Evolutionary conservation across 2,888 invertebrate genomes (phyloP).

Genomic region (Ctenicera cuprea): DNA sequence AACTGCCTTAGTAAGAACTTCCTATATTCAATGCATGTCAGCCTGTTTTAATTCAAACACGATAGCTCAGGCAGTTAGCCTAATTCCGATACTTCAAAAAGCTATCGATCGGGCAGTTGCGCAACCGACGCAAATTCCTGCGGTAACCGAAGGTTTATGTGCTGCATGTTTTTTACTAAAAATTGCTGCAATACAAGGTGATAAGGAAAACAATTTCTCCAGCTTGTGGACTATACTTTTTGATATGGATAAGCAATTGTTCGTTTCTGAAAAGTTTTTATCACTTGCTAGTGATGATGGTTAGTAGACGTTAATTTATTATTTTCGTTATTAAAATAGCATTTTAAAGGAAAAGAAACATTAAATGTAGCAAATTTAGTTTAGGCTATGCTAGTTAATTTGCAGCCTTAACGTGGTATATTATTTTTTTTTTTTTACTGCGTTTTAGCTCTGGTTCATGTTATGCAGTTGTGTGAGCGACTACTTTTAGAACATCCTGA

Average conservation of each 20-base stretch:
- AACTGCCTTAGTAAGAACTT: constrained; percentile 84
- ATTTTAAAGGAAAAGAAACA: neutral
- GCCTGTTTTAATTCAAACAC: constrained; percentile 78
- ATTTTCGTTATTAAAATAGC: neutral
- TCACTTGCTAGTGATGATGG: constrained; percentile 82
- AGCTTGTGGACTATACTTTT: constrained; percentile 82
- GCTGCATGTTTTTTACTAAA: constrained; percentile 82
- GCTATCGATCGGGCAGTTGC: constrained; percentile 85
- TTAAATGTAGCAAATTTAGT: neutral
- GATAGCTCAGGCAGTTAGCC: constrained; percentile 70
- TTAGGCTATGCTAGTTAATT: no score
- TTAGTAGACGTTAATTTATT: constrained; percentile 59
- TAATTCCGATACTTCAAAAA: constrained; percentile 80
- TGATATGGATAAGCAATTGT: constrained; percentile 86
- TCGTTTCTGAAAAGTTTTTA: constrained; percentile 89
- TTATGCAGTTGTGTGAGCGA: constrained; percentile 84
- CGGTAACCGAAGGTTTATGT: constrained; percentile 83
- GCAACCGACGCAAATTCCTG: constrained; percentile 83
- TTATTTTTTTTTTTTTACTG: constrained; percentile 50
- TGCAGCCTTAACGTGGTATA: no score
- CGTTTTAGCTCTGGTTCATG: constrained; percentile 78
- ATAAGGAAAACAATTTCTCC: constrained; percentile 74
- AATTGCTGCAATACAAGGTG: constrained; percentile 74
- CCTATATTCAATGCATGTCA: constrained; percentile 86
- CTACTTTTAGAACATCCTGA: constrained; percentile 82